A percentile compares a stretch with the other conserved stretches of the same genome.
phyloP scores from a whole-genome alignment of 2,888 invertebrate genomes.

The Ligdia adustata region DNA sequence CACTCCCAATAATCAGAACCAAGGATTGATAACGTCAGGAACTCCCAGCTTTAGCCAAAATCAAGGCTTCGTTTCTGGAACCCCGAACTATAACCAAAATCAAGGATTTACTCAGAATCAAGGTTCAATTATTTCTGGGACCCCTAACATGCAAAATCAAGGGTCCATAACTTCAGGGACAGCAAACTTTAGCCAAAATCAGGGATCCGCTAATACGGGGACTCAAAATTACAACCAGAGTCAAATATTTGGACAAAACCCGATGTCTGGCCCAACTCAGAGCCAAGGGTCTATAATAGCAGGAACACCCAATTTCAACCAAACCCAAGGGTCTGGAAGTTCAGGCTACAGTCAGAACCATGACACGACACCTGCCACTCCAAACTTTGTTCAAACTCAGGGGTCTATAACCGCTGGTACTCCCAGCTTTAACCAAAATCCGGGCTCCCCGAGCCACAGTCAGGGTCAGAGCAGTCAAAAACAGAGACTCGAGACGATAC shows the following conservation, averaged over 20 bases:
- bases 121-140: conserved; percentile 8
- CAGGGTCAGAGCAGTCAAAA: conserved; percentile 53
- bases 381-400: conserved; percentile 3
- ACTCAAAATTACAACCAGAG: conserved; percentile 1
- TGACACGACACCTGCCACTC: background rate
- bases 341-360: too few relatives aligned
- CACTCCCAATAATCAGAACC: conserved; percentile 5
- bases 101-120: conserved; percentile 5
- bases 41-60: conserved; percentile 7
- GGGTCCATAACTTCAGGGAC: conserved; percentile 5
- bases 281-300: too few relatives aligned
- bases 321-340: too few relatives aligned
- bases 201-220: too few relatives aligned
- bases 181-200: background rate
- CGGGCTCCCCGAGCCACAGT: conserved; percentile 14
- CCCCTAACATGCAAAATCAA: conserved; percentile 6
- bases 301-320: too few relatives aligned
- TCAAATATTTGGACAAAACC: too few relatives aligned
- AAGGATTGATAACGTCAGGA: conserved; percentile 5
- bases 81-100: conserved; percentile 17
- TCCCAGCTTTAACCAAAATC: conserved; percentile 44
- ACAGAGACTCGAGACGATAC: conserved; percentile 67
- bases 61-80: conserved; percentile 17
- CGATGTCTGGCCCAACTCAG: too few relatives aligned
- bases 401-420: conserved; percentile 42